phyloP scores from a whole-genome alignment of 2,888 invertebrate genomes.

The Hirtodrosophila duncani region DNA sequence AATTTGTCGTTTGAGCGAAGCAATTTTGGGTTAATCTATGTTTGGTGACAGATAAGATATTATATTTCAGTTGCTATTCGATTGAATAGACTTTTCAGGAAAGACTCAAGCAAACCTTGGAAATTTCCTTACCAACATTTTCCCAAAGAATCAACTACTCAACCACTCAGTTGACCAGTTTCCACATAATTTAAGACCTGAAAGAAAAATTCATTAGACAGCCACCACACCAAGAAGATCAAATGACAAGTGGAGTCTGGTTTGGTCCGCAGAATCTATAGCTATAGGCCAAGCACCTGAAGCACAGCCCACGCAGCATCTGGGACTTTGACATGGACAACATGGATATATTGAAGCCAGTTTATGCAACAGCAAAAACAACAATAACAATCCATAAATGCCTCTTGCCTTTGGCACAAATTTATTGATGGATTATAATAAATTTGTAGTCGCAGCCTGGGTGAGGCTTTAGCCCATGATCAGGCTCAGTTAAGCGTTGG shows the following conservation, averaged over 20 bases:
- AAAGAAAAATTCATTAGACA: conserved; percentile 31
- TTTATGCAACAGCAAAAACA: conserved; percentile 1
- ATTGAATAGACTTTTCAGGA: no score
- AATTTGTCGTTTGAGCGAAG: no score
- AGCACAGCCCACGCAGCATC: conserved; percentile 11
- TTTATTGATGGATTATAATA: conserved; percentile 70
- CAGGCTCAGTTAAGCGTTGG: conserved; percentile 13
- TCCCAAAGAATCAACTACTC: no score
- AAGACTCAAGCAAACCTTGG: no score
- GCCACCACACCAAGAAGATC: conserved; percentile 4
- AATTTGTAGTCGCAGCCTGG: conserved; percentile 23
- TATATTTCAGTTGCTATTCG: no score
- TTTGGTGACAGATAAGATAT: no score
- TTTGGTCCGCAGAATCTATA: conserved; percentile 2
- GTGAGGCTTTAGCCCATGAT: no score
- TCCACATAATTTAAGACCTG: conserved; percentile 43
- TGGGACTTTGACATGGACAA: conserved; percentile 6
- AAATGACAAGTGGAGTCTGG: conserved; percentile 29
- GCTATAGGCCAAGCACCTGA: conserved; percentile 9
- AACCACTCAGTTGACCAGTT: no score
- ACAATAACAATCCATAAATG: conserved; percentile 61
- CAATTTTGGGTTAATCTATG: no score
- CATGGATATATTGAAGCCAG: conserved; percentile 1
- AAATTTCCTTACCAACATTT: no score
- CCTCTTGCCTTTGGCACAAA: conserved; percentile 59